A percentile compares a stretch with the other conserved stretches of the same genome.
phyloP scores from a whole-genome alignment of 1,140 invertebrate species.

The Zophobas atratus region DNA sequence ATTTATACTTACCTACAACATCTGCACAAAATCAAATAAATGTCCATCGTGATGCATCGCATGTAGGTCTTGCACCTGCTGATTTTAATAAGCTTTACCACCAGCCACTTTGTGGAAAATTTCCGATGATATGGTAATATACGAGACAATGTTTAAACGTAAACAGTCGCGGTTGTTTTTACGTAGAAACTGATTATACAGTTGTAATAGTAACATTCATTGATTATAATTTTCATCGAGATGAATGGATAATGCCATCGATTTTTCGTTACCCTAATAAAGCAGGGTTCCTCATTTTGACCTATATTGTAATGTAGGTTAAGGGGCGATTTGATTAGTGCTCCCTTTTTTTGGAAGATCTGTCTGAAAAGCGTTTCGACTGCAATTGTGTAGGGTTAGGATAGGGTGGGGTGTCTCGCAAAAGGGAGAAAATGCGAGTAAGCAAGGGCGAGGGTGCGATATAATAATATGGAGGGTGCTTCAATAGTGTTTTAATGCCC shows the following conservation, averaged over 20 bases:
- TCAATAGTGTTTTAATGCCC: slow-evolving; percentile 51
- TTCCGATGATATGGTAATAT: too few species aligned
- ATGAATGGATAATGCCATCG: slow-evolving; percentile 3
- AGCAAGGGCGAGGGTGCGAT: slow-evolving; percentile 47
- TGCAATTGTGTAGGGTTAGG: slow-evolving; percentile 49
- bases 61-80: too few species aligned
- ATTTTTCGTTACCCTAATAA: slow-evolving; percentile 16
- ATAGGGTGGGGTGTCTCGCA: slow-evolving; percentile 38
- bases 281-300: slow-evolving; percentile 23
- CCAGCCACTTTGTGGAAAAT: too few species aligned
- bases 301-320: slow-evolving; percentile 36
- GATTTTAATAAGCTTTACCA: too few species aligned
- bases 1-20: too few species aligned
- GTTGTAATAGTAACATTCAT: too few species aligned
- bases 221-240: background rate
- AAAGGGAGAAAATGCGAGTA: slow-evolving; percentile 38
- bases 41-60: too few species aligned
- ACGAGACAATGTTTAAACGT: too few species aligned
- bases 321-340: slow-evolving; percentile 40
- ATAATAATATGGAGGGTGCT: slow-evolving; percentile 49
- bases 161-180: too few species aligned
- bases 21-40: too few species aligned
- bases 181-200: too few species aligned
- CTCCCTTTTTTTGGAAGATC: slow-evolving; percentile 31
- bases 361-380: slow-evolving; percentile 36